Evolutionary conservation across 2,888 invertebrate species (phyloP), one percentile per base, ranked within the genome.

Genomic region (Gastracanthus pulcherrimus): DNA sequence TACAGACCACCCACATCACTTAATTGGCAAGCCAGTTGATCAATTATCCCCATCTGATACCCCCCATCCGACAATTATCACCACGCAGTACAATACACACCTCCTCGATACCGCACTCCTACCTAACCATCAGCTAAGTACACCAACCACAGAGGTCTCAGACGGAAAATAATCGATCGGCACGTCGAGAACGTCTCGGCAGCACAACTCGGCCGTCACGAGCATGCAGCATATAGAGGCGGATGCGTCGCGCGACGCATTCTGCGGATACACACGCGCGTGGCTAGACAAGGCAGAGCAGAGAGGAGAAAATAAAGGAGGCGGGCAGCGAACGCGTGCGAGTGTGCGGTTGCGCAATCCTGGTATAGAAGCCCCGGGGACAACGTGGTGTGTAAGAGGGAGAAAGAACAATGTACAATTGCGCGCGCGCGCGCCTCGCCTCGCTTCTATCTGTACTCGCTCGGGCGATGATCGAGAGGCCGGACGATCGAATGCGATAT

Each of bases 201-300:
- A 3, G 9, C 31, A 13, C 29, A 16, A n/a, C 26, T 5, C 26
- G 2, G 31, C 16, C 48, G 31, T 31, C 45, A n/a, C 45, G 26
- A 41, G 34, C 16, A 34, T 2, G n/a, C n/a, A n/a, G n/a, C n/a
- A n/a, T n/a, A n/a, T n/a, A n/a, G n/a, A n/a, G n/a, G n/a, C 34
- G 51, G 48, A 36, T 34, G 16, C 38, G 38, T 13, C 48, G 26
- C 31, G 26, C 69, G 48, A 55, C 51, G 70, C 71, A 72, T 72
- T 72, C 60, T 58, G 60, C 60, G 72, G 58, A 67, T 34, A 41
- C 41, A n/a, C 41, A 36, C 41, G 72, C 60, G 31, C 72, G 72
- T 72, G 60, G 55, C 45, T 16, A 13, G 31, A 19, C 51, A 34
- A 48, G 29, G 38, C 26, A 16, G 16, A 31, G 19, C 2, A 67